Base-by-base conservation (phyloP, 2,888 invertebrate species). In the Sarcophaga carnaria region DNA sequence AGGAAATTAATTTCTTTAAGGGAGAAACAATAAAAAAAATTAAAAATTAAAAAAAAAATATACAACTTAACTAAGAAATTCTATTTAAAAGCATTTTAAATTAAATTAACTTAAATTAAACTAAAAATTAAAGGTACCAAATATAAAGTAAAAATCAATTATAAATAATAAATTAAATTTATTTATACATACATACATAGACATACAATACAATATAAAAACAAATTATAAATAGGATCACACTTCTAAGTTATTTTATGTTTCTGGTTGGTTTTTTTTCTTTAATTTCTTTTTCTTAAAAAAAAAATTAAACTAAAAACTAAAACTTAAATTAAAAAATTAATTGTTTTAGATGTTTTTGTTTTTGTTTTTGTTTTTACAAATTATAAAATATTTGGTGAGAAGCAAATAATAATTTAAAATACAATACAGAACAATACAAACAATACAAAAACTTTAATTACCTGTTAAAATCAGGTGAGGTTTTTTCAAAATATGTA, bases 201-300 rank as follows among this genome's bases (percentile, higher is more conserved):
- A 37, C 8, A 37, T 54, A 14, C 10, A 14, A 54, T 14, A 3
- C 2, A 14, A 14, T 71, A 64, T 63, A 77, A 71, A 77, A n/a
- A 60, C 60, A 64, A 84, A 84, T 80, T 85, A 85, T 66, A 85
- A 85, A 37, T 78, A 87, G 81, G 84, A 87, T 87, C 87, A 87
- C 87, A 87, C 87, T 76, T 37, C 37, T 37, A 37, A 37, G 37
- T 37, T 84, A 78, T 75, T 78, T 72, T 80, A 67, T 71, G 60
- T 72, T 76, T 25, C 22, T 71, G 63, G 25, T 67, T 80, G 59
- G 47, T 4, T 54, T 72, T 72, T 20, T 70, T 64, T 70, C 69
- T 14, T 11, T 47, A 69, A 11, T 62, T 72, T 70, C 22, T 14
- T 62, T 83, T 72, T 71, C 63, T n/a, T 64, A 67, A 76, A 27